Evolutionary conservation across 2,113 vertebrate species (phyloP).

Genomic region (Syngnathus scovelli): DNA sequence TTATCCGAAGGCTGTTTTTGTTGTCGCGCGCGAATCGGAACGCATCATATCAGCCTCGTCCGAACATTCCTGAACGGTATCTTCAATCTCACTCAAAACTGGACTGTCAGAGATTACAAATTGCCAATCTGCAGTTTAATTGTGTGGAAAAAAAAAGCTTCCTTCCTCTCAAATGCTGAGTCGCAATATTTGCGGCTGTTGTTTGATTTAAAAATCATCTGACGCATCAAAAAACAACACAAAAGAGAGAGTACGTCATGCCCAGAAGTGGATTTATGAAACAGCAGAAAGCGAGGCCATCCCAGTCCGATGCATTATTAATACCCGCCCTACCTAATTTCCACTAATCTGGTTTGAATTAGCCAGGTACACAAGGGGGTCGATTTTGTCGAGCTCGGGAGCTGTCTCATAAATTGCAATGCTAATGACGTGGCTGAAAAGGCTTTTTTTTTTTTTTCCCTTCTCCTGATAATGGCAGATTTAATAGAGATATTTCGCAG

Average conservation of each 20-base stretch:
- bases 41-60: constrained; percentile 10
- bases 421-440: constrained; percentile 60
- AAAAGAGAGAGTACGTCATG: constrained; percentile 25
- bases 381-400: constrained; percentile 48
- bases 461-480: constrained; percentile 63
- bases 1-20: background rate
- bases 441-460: constrained; percentile 30
- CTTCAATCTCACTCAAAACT: constrained; percentile 10
- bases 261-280: constrained; percentile 36
- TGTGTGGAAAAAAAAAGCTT: background rate
- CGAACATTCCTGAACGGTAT: constrained; percentile 9
- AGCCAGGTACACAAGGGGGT: constrained; percentile 58
- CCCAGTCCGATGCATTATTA: constrained; percentile 58
- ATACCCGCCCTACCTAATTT: constrained; percentile 61
- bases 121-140: no score
- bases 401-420: constrained; percentile 68
- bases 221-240: constrained; percentile 22
- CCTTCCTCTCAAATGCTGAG: constrained; percentile 29
- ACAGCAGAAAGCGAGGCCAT: constrained; percentile 43
- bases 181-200: background rate
- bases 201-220: constrained; percentile 21
- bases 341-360: constrained; percentile 64
- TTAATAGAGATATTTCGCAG: constrained; percentile 75
- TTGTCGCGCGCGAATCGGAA: background rate
- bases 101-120: no score